Base-by-base conservation (phyloP, 2,797 vertebrate species). In the Moxostoma hubbsi region DNA sequence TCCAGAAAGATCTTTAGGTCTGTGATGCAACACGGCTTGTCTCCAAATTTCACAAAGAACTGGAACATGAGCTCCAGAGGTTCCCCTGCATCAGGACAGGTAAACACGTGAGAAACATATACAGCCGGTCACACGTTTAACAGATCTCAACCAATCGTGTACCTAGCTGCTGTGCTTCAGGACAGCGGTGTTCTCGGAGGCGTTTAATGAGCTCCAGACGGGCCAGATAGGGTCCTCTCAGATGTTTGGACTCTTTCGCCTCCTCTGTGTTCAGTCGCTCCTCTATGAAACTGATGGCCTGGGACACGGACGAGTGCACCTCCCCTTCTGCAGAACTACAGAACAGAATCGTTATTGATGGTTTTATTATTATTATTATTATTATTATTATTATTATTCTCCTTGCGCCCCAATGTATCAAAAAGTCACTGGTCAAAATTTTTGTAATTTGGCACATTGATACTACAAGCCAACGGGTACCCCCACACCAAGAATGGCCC, bases 11-110 rank as follows among this genome's bases (percentile, higher is more conserved):
- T 90, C 82, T 96, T 97, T n/a, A 99, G 93, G 93, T 99, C 98
- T 6, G 97, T 97, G 86, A 98, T 96, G 90, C 97, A 99, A 88
- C 98, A 98, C 9, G 98, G 98, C 83, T 98, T 99, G 87, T 98
- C 97, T 75, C 98, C 98, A 81, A 99, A 99, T 90, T 94, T 97
- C 81, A 86, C 93, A 85, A 99, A 99, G 91, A 95, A 99, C 70
- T 98, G 94, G 84, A 96, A 96, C 97, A 99, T 98, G n/a, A 98
- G 88, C 64, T 98, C 96, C 83, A 95, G 90, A 63, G 98, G 97
- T 10, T 97, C 95, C 81, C 98, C 98, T 99, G 89, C n/a, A 55
- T 58, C 83, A 79, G 43, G 5, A 11, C 43, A 0, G 1, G 13
- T n/a, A 43, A 15, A 24, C 24, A 9, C 5, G 43, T 51, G 2